Evolutionary conservation across 2,113 vertebrate genomes (phyloP), one percentile per base, ranked within the genome.

Genomic region (Eptesicus fuscus): DNA sequence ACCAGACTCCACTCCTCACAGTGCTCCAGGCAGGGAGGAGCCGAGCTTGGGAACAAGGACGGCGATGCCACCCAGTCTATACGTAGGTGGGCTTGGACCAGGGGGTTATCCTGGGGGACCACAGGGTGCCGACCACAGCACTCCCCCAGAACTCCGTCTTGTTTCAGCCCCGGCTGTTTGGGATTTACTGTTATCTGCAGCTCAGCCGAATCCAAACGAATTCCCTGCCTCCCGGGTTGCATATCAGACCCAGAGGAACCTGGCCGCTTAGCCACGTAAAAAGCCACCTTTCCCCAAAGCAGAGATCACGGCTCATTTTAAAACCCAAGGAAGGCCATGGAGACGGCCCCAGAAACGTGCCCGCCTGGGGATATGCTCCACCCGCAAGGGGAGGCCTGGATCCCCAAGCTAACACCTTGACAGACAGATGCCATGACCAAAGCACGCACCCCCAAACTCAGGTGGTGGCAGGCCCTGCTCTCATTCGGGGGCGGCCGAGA

Each of bases 301-400:
- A 90, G 67, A 44, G 47, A 23, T 16, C 7, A 4, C 59, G 20
- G 76, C 44, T 35, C 71, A 92, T 59, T 92, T 79, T 17, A 79
- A 94, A 92, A 61, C 16, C 42, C 32, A 59, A 0, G 4, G n/a
- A 76, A 44, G 44, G 40, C 23, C 8, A 2, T 13, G 22, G 78
- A 11, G 2, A 17, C 85, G 42, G 44, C 37, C 47, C 69, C 53
- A 61, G 88, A 59, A 86, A 91, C 78, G 89, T 0, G 4, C 32
- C 9, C 0, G 2, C 18, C 30, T 7, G 2, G 2, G 30, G 59
- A 16, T 23, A 42, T 14, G 7, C 13, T 35, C 53, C 35, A 11
- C 0, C 35, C 3, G 2, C 17, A 71, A n/a, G 61, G 44, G 56
- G 3, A 10, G 28, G 65, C 44, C 44, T 69, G 10, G 16, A 28